Percentiles rank a stretch among this genome's conserved stretches.
phyloP scores from a whole-genome alignment of 2,797 vertebrate genomes.

The Epinephelus coioides region DNA sequence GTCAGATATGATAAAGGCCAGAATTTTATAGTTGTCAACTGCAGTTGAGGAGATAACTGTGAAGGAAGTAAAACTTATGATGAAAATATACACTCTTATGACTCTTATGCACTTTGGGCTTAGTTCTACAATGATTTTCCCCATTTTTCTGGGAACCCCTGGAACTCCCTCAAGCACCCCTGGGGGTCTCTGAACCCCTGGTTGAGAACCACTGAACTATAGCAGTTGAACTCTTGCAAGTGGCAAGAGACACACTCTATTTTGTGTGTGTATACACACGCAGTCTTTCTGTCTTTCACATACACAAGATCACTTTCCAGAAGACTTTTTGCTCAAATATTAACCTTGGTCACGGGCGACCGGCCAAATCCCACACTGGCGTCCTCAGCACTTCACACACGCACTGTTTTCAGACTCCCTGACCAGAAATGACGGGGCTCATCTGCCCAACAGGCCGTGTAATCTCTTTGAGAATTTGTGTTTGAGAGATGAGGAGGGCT shows the following conservation, averaged over 20 bases:
- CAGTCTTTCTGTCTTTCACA: conserved; percentile 45
- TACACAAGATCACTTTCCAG: conserved; percentile 76
- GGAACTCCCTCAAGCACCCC: too few relatives aligned
- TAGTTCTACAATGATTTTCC: too few relatives aligned
- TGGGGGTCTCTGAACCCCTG: too few relatives aligned
- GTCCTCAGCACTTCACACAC: conserved; percentile 79
- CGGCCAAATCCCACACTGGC: conserved; percentile 77
- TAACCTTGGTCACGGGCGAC: conserved; percentile 79
- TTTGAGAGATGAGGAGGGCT: conserved; percentile 83
- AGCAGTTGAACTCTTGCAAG: neutral
- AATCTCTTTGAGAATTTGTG: conserved; percentile 87
- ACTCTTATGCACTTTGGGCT: too few relatives aligned
- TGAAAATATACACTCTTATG: too few relatives aligned
- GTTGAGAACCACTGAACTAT: too few relatives aligned
- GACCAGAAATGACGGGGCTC: conserved; percentile 83
- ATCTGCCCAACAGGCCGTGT: conserved; percentile 85
- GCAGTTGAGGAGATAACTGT: too few relatives aligned
- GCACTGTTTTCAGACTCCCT: conserved; percentile 79
- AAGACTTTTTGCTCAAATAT: conserved; percentile 78
- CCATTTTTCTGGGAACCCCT: too few relatives aligned
- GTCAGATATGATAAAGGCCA: too few relatives aligned
- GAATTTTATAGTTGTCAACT: too few relatives aligned
- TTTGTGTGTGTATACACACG: conserved; percentile 27
- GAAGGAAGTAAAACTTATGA: too few relatives aligned
- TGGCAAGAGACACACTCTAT: conserved; percentile 10